Conservation (phyloP, 2,888 invertebrate species). For the Acrocyrtus sp. region DNA sequence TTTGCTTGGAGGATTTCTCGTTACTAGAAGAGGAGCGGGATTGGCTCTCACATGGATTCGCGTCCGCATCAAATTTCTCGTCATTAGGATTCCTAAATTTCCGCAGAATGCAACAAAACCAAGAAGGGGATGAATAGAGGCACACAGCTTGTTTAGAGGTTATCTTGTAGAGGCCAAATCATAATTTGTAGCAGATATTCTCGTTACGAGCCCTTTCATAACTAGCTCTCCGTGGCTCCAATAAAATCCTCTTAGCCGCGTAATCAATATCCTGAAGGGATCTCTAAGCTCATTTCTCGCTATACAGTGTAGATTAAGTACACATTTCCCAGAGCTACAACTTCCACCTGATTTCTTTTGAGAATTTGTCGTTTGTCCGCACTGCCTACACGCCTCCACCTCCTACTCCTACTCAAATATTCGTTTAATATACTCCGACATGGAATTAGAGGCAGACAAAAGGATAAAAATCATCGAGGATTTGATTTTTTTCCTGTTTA, state of each 20-base stretch:
- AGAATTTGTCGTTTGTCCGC: too few relatives aligned
- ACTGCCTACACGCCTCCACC: too few relatives aligned
- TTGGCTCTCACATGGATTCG: constrained; percentile 71
- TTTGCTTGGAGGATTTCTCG: constrained; percentile 72
- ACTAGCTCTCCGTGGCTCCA: background rate
- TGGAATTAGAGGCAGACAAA: too few relatives aligned
- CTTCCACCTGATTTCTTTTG: too few relatives aligned
- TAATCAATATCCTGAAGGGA: too few relatives aligned
- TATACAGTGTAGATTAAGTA: too few relatives aligned
- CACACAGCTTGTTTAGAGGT: background rate
- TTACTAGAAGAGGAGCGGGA: constrained; percentile 50
- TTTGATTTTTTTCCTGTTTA: too few relatives aligned
- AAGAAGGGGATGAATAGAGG: background rate
- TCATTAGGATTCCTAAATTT: constrained; percentile 87
- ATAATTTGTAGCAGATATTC: background rate
- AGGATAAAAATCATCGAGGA: too few relatives aligned
- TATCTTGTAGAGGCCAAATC: background rate
- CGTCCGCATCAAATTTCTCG: constrained; percentile 75
- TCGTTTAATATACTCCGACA: too few relatives aligned
- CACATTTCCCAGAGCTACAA: too few relatives aligned
- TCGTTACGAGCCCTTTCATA: background rate
- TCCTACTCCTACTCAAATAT: too few relatives aligned
- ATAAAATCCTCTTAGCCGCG: constrained; percentile 19
- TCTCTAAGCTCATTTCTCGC: too few relatives aligned
- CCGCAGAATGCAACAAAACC: constrained; percentile 30